Evolutionary conservation across 2,113 vertebrate species (phyloP).

Genomic region (Castor canadensis): DNA sequence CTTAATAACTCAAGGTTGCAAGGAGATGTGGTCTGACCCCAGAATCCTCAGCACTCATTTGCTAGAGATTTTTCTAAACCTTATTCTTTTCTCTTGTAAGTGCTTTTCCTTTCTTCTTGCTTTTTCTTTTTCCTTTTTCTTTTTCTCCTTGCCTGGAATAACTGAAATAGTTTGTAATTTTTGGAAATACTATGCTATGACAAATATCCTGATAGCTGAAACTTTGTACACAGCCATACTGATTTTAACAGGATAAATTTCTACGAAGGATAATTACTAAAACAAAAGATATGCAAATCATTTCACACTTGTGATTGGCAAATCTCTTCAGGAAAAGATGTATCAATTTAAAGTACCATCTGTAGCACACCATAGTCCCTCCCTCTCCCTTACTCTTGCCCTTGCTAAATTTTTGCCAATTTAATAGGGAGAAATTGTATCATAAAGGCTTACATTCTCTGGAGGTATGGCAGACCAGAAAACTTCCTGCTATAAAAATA

Average conservation of each 20-base stretch:
- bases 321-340: neutral
- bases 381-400: neutral
- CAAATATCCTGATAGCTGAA: neutral
- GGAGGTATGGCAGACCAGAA: neutral
- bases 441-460: neutral
- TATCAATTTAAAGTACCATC: neutral
- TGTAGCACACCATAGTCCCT: neutral
- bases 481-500: neutral
- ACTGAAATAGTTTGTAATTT: neutral
- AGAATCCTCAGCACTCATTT: neutral
- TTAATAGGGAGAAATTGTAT: neutral
- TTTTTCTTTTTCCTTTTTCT: too few relatives aligned
- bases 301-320: neutral
- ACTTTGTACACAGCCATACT: neutral
- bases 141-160: neutral
- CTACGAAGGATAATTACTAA: neutral
- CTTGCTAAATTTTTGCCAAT: neutral
- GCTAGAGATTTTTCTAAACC: constrained; percentile 6
- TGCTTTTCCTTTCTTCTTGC: neutral
- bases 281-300: neutral
- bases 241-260: neutral
- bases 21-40: neutral
- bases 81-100: neutral
- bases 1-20: neutral
- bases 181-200: neutral